Conservation (phyloP, 2,113 vertebrate genomes). For the Gasterosteus nipponicus region DNA sequence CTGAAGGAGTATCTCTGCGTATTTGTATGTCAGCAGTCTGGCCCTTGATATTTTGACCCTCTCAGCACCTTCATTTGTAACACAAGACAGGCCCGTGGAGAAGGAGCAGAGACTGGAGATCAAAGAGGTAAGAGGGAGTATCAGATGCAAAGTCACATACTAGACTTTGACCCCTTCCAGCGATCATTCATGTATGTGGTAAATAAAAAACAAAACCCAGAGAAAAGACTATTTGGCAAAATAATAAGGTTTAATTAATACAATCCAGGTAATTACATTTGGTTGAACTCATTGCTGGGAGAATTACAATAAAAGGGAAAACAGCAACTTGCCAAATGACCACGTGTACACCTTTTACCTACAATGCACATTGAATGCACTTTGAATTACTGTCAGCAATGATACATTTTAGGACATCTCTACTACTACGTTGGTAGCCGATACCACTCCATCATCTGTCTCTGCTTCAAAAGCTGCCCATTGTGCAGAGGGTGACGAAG, state of each 20-base stretch:
- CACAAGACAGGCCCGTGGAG: slow-evolving; percentile 42
- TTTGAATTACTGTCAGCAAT: slow-evolving; percentile 63
- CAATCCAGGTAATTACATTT: background rate
- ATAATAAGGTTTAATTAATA: background rate
- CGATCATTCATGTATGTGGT: background rate
- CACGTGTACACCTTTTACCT: slow-evolving; percentile 24
- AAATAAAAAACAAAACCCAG: background rate
- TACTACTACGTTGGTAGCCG: slow-evolving; percentile 44
- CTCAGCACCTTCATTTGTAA: slow-evolving; percentile 67
- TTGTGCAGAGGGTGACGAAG: slow-evolving; percentile 52
- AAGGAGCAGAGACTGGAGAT: slow-evolving; percentile 37
- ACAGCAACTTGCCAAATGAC: slow-evolving; percentile 14
- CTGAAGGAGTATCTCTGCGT: slow-evolving; percentile 28
- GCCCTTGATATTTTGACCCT: slow-evolving; percentile 55
- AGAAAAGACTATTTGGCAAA: background rate
- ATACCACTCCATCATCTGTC: slow-evolving; percentile 55
- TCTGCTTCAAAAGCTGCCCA: slow-evolving; percentile 58
- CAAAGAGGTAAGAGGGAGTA: slow-evolving; percentile 43
- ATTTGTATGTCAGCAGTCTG: slow-evolving; percentile 49
- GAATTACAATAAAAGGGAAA: slow-evolving; percentile 14
- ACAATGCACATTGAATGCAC: slow-evolving; percentile 24
- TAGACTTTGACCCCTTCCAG: slow-evolving; percentile 5
- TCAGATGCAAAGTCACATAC: slow-evolving; percentile 28
- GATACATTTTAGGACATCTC: slow-evolving; percentile 49
- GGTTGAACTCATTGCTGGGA: background rate